phyloP scores from a whole-genome alignment of 2,797 vertebrate genomes.

The Lepus townsendii region DNA sequence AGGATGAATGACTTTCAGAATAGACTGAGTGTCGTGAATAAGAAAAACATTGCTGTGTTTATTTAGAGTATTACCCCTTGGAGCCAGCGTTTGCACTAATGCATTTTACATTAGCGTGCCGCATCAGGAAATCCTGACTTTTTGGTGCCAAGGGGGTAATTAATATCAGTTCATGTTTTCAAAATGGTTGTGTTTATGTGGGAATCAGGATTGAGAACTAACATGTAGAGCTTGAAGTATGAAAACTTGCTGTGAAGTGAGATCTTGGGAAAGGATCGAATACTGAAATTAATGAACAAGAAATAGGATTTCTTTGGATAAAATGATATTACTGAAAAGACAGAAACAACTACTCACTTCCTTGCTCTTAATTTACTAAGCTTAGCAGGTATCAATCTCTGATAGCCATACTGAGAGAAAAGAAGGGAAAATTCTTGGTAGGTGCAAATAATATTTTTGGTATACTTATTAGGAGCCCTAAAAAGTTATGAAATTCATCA shows the following conservation, averaged over 20 bases:
- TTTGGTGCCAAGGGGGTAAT: constrained; percentile 90
- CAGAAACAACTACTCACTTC: neutral
- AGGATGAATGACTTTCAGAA: constrained; percentile 84
- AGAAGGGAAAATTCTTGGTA: constrained; percentile 28
- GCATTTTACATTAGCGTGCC: constrained; percentile 91
- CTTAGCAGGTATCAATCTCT: constrained; percentile 45
- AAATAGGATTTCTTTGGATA: constrained; percentile 58
- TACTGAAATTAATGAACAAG: constrained; percentile 76
- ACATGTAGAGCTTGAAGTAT: constrained; percentile 84
- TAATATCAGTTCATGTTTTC: constrained; percentile 92
- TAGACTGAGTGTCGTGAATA: constrained; percentile 84
- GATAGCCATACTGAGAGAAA: neutral
- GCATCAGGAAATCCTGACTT: constrained; percentile 91
- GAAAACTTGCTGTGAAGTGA: constrained; percentile 82
- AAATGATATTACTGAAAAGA: constrained; percentile 27
- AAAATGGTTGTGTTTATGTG: constrained; percentile 91
- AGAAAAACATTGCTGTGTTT: constrained; percentile 87
- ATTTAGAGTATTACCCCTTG: constrained; percentile 90
- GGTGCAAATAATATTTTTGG: constrained; percentile 1
- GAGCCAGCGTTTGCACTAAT: constrained; percentile 90
- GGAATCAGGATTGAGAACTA: constrained; percentile 88
- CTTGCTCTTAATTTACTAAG: constrained; percentile 57
- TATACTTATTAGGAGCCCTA: neutral
- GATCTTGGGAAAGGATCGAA: constrained; percentile 79
- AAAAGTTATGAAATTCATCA: neutral